These are phyloP conservation scores for Addax nasomaculatus DNA, from an alignment of 2,113 vertebrate species.

Conservation along the genomic window DNA sequence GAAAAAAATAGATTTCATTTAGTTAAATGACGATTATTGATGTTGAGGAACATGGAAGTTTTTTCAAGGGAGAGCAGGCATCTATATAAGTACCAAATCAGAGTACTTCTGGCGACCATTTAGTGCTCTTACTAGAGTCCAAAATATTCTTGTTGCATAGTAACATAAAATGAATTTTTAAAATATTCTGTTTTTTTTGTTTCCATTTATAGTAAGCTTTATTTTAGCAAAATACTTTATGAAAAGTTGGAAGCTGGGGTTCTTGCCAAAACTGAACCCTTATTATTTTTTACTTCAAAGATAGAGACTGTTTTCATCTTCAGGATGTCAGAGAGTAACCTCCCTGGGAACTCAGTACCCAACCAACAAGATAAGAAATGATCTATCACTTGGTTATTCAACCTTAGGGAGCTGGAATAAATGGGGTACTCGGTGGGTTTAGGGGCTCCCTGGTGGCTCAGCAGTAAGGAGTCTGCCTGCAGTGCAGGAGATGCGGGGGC, in stretches of 20 bases:
- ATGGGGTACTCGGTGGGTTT: not conserved
- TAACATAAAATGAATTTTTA: not conserved
- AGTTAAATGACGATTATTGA: not conserved
- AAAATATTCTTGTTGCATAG: not conserved
- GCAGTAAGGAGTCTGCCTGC: not conserved
- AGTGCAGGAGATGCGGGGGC: not conserved
- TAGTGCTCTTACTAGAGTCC: not conserved
- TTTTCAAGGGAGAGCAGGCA: not conserved
- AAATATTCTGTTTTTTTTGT: not conserved
- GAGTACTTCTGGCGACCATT: not conserved
- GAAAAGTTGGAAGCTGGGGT: not conserved
- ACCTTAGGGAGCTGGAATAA: not conserved
- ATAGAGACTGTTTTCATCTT: not conserved
- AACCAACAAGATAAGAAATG: not conserved
- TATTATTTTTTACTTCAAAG: not conserved
- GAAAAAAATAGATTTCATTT: not conserved
- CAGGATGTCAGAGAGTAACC: not conserved
- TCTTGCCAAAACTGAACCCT: not conserved
- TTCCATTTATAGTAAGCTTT: not conserved
- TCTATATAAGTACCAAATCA: not conserved
- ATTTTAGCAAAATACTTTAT: slow-evolving; percentile 6
- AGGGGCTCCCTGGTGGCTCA: not conserved
- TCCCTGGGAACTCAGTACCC: not conserved
- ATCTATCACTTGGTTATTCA: not conserved
- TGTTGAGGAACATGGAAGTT: not conserved